Evolutionary conservation across 1,140 invertebrate genomes (phyloP).

Genomic region (Bombus polaris): DNA sequence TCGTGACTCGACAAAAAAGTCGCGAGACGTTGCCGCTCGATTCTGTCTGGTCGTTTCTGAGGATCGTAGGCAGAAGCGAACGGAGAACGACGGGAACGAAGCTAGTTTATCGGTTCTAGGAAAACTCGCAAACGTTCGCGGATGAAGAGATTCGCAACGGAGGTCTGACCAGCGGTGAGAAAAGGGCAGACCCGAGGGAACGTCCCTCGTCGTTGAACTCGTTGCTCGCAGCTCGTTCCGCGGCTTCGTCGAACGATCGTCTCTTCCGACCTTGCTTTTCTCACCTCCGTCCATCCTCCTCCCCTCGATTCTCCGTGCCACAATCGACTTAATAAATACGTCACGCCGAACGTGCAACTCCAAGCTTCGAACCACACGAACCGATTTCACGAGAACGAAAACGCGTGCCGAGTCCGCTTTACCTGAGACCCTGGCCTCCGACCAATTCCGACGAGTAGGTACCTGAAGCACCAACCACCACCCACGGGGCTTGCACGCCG

Average conservation of each 20-base stretch:
- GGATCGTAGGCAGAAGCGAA: not conserved
- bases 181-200: not conserved
- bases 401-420: constrained; percentile 28
- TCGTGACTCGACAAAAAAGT: constrained; percentile 5
- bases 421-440: constrained; percentile 10
- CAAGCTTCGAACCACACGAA: no score
- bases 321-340: constrained; percentile 46
- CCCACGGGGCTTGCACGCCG: constrained; percentile 61
- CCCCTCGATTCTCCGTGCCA: no score
- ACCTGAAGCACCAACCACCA: constrained; percentile 43
- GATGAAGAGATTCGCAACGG: constrained; percentile 64
- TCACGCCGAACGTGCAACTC: constrained; percentile 39
- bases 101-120: not conserved
- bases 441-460: not conserved
- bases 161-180: constrained; percentile 19
- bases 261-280: not conserved
- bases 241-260: not conserved
- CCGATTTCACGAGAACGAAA: constrained; percentile 35
- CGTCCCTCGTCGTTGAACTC: not conserved
- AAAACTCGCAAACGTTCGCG: constrained; percentile 43
- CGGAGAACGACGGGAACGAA: not conserved
- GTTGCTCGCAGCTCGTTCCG: not conserved
- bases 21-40: not conserved
- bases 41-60: not conserved
- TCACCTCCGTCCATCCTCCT: not conserved